Percentiles rank a stretch among this genome's conserved stretches.
Evolutionary conservation across 2,888 invertebrate species (phyloP).

Genomic region (Abscondita cerata): DNA sequence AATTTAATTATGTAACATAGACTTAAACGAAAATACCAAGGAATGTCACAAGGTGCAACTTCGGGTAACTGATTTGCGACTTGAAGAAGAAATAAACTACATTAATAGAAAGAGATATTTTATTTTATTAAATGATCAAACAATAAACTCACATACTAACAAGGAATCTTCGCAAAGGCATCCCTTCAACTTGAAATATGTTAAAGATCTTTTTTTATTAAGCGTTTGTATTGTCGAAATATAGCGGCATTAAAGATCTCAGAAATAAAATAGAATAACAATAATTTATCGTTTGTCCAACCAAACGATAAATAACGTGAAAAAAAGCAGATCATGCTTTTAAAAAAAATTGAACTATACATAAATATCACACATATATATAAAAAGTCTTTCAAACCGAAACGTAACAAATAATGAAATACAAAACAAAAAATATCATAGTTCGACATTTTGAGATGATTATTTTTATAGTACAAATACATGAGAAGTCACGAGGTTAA

Average conservation of each 20-base stretch:
- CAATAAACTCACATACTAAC: constrained; percentile 1
- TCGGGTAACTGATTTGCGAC: constrained; percentile 92
- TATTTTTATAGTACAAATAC: background rate
- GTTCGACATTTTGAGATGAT: no score
- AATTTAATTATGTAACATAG: no score
- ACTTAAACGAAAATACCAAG: no score
- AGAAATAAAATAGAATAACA: background rate
- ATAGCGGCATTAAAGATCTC: background rate
- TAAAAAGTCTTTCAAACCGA: background rate
- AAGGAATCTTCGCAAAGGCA: no score
- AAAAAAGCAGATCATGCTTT: no score
- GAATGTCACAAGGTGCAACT: constrained; percentile 82
- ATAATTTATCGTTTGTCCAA: no score
- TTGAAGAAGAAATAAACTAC: no score
- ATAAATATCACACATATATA: background rate
- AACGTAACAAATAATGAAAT: background rate
- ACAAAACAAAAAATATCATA: background rate
- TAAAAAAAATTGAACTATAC: background rate
- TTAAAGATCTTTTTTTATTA: no score
- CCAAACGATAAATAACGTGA: no score
- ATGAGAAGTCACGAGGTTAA: background rate
- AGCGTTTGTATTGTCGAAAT: no score
- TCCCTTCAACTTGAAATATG: no score
- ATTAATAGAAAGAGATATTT: no score
- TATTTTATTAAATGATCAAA: background rate